These are phyloP conservation scores for Hirudo medicinalis DNA, from an alignment of 1,140 invertebrate species.

Conservation along the genomic window DNA sequence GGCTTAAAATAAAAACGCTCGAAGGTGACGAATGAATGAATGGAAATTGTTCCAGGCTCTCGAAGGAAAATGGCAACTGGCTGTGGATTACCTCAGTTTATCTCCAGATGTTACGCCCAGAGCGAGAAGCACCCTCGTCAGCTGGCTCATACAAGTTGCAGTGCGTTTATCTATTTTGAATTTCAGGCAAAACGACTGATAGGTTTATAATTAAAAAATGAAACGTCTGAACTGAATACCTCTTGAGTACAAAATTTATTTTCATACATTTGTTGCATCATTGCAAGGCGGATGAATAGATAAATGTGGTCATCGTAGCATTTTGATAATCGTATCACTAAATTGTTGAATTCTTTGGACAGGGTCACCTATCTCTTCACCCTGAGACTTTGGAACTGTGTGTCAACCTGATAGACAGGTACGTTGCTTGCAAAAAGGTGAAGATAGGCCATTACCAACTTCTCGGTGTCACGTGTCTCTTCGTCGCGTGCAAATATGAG, in stretches of 20 bases:
- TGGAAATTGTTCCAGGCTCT: too few species aligned
- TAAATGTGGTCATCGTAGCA: not conserved
- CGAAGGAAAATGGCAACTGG: too few species aligned
- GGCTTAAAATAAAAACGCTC: too few species aligned
- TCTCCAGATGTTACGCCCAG: not conserved
- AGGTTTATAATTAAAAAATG: not conserved
- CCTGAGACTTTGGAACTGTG: constrained; percentile 34
- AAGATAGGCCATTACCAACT: constrained; percentile 30
- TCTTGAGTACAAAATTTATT: not conserved
- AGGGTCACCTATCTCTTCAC: constrained; percentile 32
- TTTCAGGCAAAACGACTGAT: not conserved
- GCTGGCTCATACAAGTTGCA: constrained; percentile 39
- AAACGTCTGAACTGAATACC: not conserved
- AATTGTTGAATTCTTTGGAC: constrained; percentile 6
- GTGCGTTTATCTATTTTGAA: constrained; percentile 23
- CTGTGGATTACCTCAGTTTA: too few species aligned
- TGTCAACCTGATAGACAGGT: constrained; percentile 32
- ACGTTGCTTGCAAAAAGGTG: constrained; percentile 24
- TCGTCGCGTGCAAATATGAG: constrained; percentile 35
- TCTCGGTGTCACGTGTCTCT: constrained; percentile 34
- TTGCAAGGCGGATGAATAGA: constrained; percentile 8
- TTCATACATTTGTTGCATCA: not conserved
- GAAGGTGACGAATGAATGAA: too few species aligned
- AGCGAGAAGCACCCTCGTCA: constrained; percentile 28
- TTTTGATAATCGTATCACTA: not conserved